Evolutionary conservation across 2,888 invertebrate species (phyloP), one percentile per base, ranked within the genome.

Genomic region (Harmothoe impar): DNA sequence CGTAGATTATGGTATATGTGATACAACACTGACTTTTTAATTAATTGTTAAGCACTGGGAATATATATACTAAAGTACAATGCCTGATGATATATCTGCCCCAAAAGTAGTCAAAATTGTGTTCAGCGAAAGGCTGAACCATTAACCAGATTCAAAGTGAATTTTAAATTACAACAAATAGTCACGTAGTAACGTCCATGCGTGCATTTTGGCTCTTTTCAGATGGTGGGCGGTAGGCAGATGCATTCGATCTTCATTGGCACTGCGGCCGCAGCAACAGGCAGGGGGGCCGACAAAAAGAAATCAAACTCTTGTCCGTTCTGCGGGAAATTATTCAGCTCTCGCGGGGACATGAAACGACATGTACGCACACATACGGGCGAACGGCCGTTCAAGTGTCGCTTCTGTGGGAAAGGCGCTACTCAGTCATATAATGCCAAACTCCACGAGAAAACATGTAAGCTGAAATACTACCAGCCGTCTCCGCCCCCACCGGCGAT

Each of bases 281-380:
- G 43, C 43, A 43, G 43, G 54, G 56, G 23, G 54, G 52, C 51
- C 3, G 33, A 23, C 35, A 84, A 20, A 25, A 35, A 84, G 54
- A 52, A 86, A 25, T 15, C 29, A 15, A 54, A 56, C 33, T 31
- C 29, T 10, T 86, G 86, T 29, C 29, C 52, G 5, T 86, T 62
- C 25, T 89, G 89, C 68, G 68, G 68, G 33, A 89, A 89, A 31
- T 62, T 15, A 17, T 89, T 89, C 56, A 25, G 15, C 23, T 68
- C 89, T 0, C n/a, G 43, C 0, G 52, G 43, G 1, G 56, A 62
- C 56, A n/a, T 89, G 33, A 89, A 68, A 35, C 52, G 89, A 20
- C 89, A 89, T 35, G n/a, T 68, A 17, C 89, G 89, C 17, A 89
- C 33, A 33, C 89, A 89, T 31, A 89, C 89, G n/a, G 89, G 89